phyloP scores from a whole-genome alignment of 1,140 invertebrate genomes.

The Drosophila pachea region DNA sequence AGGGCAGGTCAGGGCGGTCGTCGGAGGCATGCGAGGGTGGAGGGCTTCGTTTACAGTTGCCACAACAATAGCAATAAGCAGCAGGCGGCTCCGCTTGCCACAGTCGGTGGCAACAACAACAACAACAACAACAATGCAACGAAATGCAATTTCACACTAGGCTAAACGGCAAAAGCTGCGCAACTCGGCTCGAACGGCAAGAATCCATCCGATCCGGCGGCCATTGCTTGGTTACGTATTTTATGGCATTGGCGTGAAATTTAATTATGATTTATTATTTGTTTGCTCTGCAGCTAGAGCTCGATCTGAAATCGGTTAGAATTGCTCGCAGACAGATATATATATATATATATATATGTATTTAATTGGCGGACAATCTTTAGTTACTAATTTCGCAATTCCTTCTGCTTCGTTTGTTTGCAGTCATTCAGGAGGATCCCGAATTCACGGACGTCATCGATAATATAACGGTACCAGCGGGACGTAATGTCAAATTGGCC shows the following conservation, averaged over 20 bases:
- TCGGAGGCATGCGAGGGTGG: not conserved
- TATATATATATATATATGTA: not conserved
- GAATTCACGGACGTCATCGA: conserved; percentile 85
- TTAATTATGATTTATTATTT: conserved; percentile 67
- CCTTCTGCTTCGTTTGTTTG: conserved; percentile 60
- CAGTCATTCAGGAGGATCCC: conserved; percentile 84
- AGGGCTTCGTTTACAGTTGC: conserved; percentile 24
- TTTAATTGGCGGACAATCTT: conserved; percentile 14
- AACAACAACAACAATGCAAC: conserved; percentile 55
- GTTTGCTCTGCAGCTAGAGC: not conserved
- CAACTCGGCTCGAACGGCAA: conserved; percentile 2
- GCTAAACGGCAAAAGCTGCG: conserved; percentile 38
- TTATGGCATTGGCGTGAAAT: conserved; percentile 43
- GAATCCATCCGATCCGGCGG: not conserved
- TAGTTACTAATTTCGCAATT: conserved; percentile 21
- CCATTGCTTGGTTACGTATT: conserved; percentile 7
- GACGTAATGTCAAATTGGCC: conserved; percentile 90
- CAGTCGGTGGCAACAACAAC: conserved; percentile 25
- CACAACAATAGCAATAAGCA: conserved; percentile 17
- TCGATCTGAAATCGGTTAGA: no score
- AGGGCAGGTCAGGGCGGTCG: not conserved
- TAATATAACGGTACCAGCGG: conserved; percentile 87
- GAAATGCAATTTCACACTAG: conserved; percentile 69
- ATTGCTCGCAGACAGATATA: no score
- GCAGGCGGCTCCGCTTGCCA: no score